Percentiles rank a stretch among this genome's conserved stretches.
These are phyloP conservation scores for Platygyra sinensis DNA, from an alignment of 64 coral and sea anemone genomes.

Conservation along the genomic window DNA sequence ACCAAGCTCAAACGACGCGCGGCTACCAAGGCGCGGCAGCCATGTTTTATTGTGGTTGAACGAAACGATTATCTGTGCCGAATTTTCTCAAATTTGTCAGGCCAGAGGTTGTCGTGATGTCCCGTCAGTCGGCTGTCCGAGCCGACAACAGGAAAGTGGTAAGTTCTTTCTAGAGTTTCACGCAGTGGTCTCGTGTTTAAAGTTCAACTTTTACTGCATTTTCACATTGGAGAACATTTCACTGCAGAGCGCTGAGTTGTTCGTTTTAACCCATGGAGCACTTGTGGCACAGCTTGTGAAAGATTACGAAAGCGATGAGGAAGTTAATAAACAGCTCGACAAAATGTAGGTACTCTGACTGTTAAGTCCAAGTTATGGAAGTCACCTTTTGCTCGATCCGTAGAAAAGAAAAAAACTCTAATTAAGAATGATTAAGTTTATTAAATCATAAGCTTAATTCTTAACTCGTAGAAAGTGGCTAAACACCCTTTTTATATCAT, in stretches of 20 bases:
- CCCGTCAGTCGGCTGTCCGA: constrained; percentile 87
- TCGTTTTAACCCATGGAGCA: constrained; percentile 89
- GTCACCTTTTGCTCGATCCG: no score
- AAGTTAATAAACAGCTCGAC: constrained; percentile 93
- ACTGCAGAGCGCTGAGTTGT: constrained; percentile 88
- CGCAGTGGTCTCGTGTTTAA: not conserved
- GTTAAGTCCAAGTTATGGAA: not conserved
- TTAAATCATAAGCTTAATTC: no score
- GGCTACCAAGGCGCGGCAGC: constrained; percentile 7
- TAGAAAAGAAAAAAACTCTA: no score
- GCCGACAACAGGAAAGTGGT: constrained; percentile 95
- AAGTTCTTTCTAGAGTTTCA: constrained; percentile 24
- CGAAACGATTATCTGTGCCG: not conserved
- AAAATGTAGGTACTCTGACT: constrained; percentile 73
- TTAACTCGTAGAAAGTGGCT: no score
- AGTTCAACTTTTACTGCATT: not conserved
- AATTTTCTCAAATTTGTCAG: not conserved
- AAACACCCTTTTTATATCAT: no score
- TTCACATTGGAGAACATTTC: not conserved
- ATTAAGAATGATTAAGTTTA: no score
- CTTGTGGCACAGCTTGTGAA: constrained; percentile 92
- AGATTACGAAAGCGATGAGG: constrained; percentile 95
- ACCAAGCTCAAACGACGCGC: constrained; percentile 5
- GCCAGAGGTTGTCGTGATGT: constrained; percentile 31
- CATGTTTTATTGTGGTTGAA: not conserved